These are phyloP conservation scores for Leucozona laternaria DNA, from an alignment of 2,888 invertebrate genomes.

Conservation along the genomic window DNA sequence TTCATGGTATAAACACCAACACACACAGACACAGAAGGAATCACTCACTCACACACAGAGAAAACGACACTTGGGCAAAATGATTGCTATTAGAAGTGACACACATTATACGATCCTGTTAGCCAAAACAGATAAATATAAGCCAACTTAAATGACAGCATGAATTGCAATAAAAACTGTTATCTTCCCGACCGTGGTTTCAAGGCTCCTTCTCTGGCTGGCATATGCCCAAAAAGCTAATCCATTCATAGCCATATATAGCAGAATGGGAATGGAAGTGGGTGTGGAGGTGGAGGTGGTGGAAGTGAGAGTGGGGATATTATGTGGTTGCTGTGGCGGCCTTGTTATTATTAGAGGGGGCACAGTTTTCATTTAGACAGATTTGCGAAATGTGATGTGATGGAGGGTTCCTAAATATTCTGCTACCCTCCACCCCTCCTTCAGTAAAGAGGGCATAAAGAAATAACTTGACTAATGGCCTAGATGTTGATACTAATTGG, in stretches of 20 bases:
- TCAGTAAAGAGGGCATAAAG: conserved; percentile 41
- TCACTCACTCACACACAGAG: conserved; percentile 3
- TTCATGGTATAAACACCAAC: not conserved
- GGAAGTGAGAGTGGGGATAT: no score
- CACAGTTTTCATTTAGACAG: conserved; percentile 42
- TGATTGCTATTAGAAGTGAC: conserved; percentile 38
- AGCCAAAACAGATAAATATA: conserved; percentile 51
- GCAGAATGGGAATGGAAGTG: not conserved
- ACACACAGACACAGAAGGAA: not conserved
- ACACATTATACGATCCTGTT: conserved; percentile 55
- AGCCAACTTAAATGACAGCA: conserved; percentile 56
- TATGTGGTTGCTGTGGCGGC: not conserved
- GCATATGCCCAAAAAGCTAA: conserved; percentile 53
- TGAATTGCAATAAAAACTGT: conserved; percentile 65
- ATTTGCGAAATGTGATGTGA: conserved; percentile 45
- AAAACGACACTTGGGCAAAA: not conserved
- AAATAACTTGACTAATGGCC: conserved; percentile 67
- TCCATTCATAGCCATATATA: conserved; percentile 16
- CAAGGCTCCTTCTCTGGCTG: conserved; percentile 36
- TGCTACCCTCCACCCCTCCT: not conserved
- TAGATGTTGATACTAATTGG: conserved; percentile 64
- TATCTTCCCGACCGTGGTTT: conserved; percentile 62
- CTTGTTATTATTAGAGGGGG: not conserved
- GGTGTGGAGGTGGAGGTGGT: no score
- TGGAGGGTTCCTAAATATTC: conserved; percentile 8